Evolutionary conservation across 2,888 invertebrate species (phyloP).

Genomic region (Epirrhoe tristata): DNA sequence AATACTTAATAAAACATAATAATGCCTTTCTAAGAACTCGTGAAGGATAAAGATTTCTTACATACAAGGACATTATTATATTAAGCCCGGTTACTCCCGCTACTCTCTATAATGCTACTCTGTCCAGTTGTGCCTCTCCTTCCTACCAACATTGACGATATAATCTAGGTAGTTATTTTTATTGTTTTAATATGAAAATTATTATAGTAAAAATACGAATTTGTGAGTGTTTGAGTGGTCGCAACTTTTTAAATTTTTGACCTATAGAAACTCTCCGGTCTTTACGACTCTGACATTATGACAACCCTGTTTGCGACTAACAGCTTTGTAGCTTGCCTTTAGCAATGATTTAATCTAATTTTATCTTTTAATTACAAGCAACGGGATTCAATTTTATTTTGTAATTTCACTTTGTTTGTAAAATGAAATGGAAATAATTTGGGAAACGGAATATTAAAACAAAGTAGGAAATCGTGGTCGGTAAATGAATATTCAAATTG

Average conservation of each 20-base stretch:
- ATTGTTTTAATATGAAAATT: too few relatives aligned
- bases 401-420: slow-evolving; percentile 37
- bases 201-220: too few relatives aligned
- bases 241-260: neutral
- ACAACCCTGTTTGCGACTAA: slow-evolving; percentile 47
- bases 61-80: too few relatives aligned
- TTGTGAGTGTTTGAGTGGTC: too few relatives aligned
- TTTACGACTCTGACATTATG: slow-evolving; percentile 19
- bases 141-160: too few relatives aligned
- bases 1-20: too few relatives aligned
- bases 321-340: slow-evolving; percentile 53
- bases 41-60: too few relatives aligned
- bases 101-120: too few relatives aligned
- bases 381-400: slow-evolving; percentile 40
- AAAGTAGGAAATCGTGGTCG: slow-evolving; percentile 15
- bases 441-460: slow-evolving; percentile 20
- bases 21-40: too few relatives aligned
- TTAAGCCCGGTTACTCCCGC: too few relatives aligned
- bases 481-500: slow-evolving; percentile 10
- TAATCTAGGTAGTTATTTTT: too few relatives aligned
- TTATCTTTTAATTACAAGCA: slow-evolving; percentile 46
- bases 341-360: slow-evolving; percentile 51
- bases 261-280: neutral
- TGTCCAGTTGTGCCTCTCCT: too few relatives aligned
- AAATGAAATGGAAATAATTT: slow-evolving; percentile 36